Percentiles rank a stretch among this genome's conserved stretches.
These are phyloP conservation scores for Latrodectus geometricus DNA, from an alignment of 1,140 invertebrate genomes.

Conservation along the genomic window DNA sequence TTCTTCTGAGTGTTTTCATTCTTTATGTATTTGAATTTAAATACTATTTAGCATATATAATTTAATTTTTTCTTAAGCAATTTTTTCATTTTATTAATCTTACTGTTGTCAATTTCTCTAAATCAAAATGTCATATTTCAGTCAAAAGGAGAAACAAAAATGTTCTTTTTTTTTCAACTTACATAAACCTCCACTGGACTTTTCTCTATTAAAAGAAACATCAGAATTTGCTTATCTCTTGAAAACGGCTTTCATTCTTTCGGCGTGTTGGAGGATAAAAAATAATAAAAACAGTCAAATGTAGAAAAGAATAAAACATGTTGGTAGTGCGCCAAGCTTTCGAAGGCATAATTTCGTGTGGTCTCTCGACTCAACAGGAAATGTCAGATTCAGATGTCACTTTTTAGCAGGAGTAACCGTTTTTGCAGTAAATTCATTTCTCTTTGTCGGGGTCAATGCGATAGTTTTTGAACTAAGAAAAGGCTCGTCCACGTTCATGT, in stretches of 20 bases:
- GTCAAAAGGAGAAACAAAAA: too few relatives aligned
- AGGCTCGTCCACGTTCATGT: background rate
- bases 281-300: background rate
- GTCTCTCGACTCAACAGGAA: constrained; percentile 29
- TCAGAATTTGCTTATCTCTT: background rate
- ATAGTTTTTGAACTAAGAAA: constrained; percentile 8
- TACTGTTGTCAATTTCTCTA: too few relatives aligned
- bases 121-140: too few relatives aligned
- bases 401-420: background rate
- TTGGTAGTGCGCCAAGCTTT: background rate
- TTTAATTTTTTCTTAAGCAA: too few relatives aligned
- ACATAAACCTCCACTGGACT: background rate
- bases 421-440: background rate
- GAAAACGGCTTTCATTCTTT: background rate
- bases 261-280: background rate
- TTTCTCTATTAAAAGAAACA: background rate
- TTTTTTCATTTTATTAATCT: too few relatives aligned
- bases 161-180: too few relatives aligned
- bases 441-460: constrained; percentile 16
- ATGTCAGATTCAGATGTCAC: constrained; percentile 45
- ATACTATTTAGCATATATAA: too few relatives aligned
- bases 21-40: too few relatives aligned
- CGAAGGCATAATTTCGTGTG: background rate
- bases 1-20: too few relatives aligned
- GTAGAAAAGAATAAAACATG: background rate